Base-by-base conservation (phyloP, 2,797 vertebrate genomes). In the Caiman crocodilus region DNA sequence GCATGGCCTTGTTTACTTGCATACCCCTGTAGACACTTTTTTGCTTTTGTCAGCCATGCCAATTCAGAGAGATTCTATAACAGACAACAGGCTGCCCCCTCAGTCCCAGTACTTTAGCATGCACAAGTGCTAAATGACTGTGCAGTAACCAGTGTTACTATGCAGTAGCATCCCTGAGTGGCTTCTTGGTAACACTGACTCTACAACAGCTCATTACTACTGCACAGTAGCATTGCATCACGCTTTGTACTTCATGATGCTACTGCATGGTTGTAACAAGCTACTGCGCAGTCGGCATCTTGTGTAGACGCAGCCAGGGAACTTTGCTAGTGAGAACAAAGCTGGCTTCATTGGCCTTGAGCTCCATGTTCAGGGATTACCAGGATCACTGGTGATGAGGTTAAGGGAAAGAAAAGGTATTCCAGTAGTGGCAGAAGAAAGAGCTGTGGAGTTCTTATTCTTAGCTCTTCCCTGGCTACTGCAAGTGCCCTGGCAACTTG, bases 321-420 rank as follows among this genome's bases (percentile, higher is more conserved):
- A 94, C 93, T 94, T 95, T 90, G 95, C 96, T 92, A 95, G 90
- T 96, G 76, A 93, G 76, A 85, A 88, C 87, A 94, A 95, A 94
- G 96, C 93, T 96, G 95, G 91, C 95, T 96, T 92, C 92, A 80
- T 93, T 93, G 95, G 95, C 89, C 94, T 89, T 55, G 60, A 84
- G 85, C 89, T 95, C 90, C 28, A 88, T 94, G 90, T 95, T 91
- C 93, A 93, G 93, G 92, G 95, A 79, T 50, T 58, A 87, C 80
- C 20, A 93, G 80, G 82, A 94, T 92, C 79, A 74, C n/a, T 82
- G 79, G 78, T 83, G 77, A 90, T 82, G 73, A 92, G 90, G 94
- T 89, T 91, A 84, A 87, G 93, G 79, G 93, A 85, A 83, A 94
- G 61, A 94, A 79, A 79, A 73, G 79, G 79, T 74, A 91, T 78